Percentiles rank a stretch among this genome's conserved stretches.
phyloP scores from a whole-genome alignment of 2,113 vertebrate species.

The Callospermophilus lateralis region DNA sequence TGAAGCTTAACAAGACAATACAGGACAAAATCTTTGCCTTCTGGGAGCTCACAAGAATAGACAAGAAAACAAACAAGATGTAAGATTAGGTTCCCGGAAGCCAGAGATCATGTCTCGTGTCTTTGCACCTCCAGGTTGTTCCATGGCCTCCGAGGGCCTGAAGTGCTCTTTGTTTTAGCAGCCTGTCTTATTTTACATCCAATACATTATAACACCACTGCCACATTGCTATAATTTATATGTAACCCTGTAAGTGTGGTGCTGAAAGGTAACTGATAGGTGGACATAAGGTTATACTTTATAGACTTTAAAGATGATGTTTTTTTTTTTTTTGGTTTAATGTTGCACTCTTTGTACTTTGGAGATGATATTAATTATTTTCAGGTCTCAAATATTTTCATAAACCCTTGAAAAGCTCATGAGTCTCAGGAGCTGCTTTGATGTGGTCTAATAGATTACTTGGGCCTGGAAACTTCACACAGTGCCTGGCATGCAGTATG shows the following conservation, averaged over 20 bases:
- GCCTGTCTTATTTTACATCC: slow-evolving; percentile 61
- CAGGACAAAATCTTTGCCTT: slow-evolving; percentile 65
- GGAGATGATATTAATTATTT: slow-evolving; percentile 74
- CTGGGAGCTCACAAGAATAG: slow-evolving; percentile 60
- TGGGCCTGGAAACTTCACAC: neutral
- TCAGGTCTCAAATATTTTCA: slow-evolving; percentile 65
- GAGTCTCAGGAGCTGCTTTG: slow-evolving; percentile 23
- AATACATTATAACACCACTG: slow-evolving; percentile 27
- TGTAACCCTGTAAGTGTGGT: neutral
- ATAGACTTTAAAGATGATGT: slow-evolving; percentile 64
- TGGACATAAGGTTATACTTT: slow-evolving; percentile 56
- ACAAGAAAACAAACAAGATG: slow-evolving; percentile 59
- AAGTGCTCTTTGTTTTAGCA: slow-evolving; percentile 5
- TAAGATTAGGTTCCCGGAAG: slow-evolving; percentile 42
- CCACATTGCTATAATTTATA: slow-evolving; percentile 59
- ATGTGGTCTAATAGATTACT: slow-evolving; percentile 36
- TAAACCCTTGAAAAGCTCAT: slow-evolving; percentile 37
- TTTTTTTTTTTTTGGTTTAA: slow-evolving; percentile 73
- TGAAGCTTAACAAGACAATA: slow-evolving; percentile 65
- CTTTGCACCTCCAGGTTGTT: neutral
- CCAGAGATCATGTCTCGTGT: neutral
- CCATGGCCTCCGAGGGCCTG: neutral
- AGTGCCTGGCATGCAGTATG: neutral
- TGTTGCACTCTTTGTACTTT: slow-evolving; percentile 67
- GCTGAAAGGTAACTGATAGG: slow-evolving; percentile 58